Base-by-base conservation (phyloP, 1,140 invertebrate species). In the Bombus pyrosoma region DNA sequence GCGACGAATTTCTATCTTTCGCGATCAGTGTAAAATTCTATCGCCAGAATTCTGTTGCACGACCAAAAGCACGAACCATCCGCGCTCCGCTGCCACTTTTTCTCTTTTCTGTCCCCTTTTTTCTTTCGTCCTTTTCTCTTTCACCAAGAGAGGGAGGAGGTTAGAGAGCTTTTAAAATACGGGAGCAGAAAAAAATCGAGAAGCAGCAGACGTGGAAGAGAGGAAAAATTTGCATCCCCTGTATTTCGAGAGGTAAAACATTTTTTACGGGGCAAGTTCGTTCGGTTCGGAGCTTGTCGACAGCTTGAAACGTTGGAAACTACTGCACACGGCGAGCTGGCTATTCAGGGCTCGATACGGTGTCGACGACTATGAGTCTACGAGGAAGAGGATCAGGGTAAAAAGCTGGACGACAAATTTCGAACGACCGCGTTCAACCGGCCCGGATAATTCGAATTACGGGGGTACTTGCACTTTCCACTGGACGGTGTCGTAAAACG, bases 211-310 rank as follows among this genome's bases (percentile, higher is more conserved):
- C 34, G 6, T 28, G 39, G 13, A 75, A 34, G 32, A 10, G 47
- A 34, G 8, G 25, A 1, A 18, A 39, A 37, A 75, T 75, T 43
- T 59, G 53, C 53, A 37, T 57, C 34, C 59, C 18, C 1, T 25
- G 37, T 79, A 41, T 79, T 68, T 34, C 59, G 62, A 32, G 62
- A 66, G 39, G 77, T 47, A 47, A 43, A 78, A 78, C 62, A 79
- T 79, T 79, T 79, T 79, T 79, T 34, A 79, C 25, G 74, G 34
- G 34, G 59, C n/a, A 37, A 79, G 62, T 79, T 47, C 22, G 74
- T 57, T 57, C 32, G 43, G 9, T 57, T 57, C 41, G 32, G 12
- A 6, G 71, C 53, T 57, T 28, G 73, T 41, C 32, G 69, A 53
- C 32, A 37, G 73, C 43, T 37, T 34, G 73, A 75, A 32, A 47